Evolutionary conservation across 2,113 vertebrate species (phyloP), one percentile per base, ranked within the genome.

Genomic region (Oncorhynchus masou): DNA sequence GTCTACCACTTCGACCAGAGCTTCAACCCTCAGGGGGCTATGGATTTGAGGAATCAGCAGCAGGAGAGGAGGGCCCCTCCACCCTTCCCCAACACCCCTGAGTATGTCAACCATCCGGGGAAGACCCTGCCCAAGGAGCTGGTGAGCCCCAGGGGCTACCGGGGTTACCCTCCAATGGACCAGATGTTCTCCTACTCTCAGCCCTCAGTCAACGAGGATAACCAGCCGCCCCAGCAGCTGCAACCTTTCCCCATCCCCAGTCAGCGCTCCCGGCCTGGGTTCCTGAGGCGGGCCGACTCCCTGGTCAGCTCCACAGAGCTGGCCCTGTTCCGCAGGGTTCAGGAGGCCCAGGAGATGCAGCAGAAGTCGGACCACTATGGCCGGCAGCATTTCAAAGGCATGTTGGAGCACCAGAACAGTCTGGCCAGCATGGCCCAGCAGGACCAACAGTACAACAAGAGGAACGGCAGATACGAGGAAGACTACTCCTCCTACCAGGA

Each of bases 1-100:
- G 97, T 99, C 80, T 99, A 99, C 79, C 98, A 99, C 83, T 99
- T 99, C 51, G 98, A 99, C 94, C 97, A 98, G 92, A 98, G 97
- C 94, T 99, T 99, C 93, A 99, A 98, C 80, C 98, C 98, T 6
- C 96, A 98, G 92, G 94, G 95, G 73, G 88, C 94, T 0, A 89
- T 84, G 51, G 51, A 54, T 16, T 19, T 54, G 51, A 54, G 51
- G 51, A 54, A 62, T 22, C 59, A 62, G 3, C 94, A 94, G 31
- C 92, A 93, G 0, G 95, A 96, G 22, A 94, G 95, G 88, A 92
- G 16, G 25, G 87, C 96, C 0, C 95, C 95, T 5, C 95, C 96
- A 0, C 94, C 96, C 1, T 99, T 99, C 84, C 95, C 95, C 75
- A 96, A 96, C 91, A 96, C 95, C 76, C 91, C 97, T 0, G 98